These are phyloP conservation scores for Etheostoma perlongum DNA, from an alignment of 2,797 vertebrate species.

Conservation along the genomic window DNA sequence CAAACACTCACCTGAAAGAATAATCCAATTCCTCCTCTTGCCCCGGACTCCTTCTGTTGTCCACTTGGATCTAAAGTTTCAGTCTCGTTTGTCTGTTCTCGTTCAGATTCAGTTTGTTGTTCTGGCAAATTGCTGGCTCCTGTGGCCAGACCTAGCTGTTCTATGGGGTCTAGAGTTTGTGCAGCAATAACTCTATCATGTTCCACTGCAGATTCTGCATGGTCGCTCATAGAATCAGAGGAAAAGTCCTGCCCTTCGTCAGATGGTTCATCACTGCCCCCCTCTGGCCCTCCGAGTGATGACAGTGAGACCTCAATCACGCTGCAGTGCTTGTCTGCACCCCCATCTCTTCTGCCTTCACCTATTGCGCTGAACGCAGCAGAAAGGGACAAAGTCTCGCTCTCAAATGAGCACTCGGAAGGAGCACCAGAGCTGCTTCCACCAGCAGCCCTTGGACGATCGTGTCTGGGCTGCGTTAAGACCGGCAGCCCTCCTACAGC, in stretches of 20 bases:
- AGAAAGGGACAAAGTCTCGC: constrained; percentile 80
- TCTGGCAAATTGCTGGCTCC: constrained; percentile 11
- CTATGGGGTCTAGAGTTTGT: constrained; percentile 35
- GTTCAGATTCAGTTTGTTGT: constrained; percentile 27
- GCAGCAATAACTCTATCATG: background rate
- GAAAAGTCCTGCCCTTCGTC: constrained; percentile 84
- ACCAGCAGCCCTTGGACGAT: constrained; percentile 10
- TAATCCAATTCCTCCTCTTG: constrained; percentile 83
- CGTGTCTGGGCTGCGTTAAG: constrained; percentile 34
- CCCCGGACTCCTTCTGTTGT: constrained; percentile 74
- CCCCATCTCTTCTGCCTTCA: constrained; percentile 32
- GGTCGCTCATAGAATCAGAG: constrained; percentile 89
- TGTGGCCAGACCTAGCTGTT: constrained; percentile 30
- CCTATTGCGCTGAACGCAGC: constrained; percentile 58
- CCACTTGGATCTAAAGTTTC: constrained; percentile 39
- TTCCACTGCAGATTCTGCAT: constrained; percentile 72
- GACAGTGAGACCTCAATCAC: constrained; percentile 83
- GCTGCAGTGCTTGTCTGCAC: constrained; percentile 68
- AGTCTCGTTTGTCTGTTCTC: background rate
- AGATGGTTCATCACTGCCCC: constrained; percentile 73
- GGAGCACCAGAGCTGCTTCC: constrained; percentile 84
- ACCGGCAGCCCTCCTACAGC: constrained; percentile 27
- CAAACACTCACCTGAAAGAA: constrained; percentile 87
- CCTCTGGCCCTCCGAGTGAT: constrained; percentile 76
- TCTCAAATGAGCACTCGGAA: constrained; percentile 85